phyloP scores from a whole-genome alignment of 37 sponge, comb jelly and placozoan genomes.

The Beroe ovata region DNA sequence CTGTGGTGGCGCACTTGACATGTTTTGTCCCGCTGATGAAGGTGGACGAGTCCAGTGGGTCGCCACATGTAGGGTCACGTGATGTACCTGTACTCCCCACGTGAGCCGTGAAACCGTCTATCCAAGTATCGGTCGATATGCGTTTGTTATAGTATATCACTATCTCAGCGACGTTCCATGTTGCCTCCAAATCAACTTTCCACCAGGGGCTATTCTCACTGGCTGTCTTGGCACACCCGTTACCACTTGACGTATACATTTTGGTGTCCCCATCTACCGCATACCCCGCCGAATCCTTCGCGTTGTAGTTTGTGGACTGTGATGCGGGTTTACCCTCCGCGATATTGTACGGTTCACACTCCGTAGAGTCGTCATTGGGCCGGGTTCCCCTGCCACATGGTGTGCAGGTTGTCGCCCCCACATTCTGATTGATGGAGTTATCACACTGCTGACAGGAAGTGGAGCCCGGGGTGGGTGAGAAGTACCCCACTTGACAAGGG shows the following conservation, averaged over 20 bases:
- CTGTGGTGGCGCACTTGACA: neutral
- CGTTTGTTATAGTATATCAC: neutral
- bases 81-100: constrained; percentile 13
- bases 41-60: neutral
- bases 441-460: constrained; percentile 1
- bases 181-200: constrained; percentile 22
- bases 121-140: neutral
- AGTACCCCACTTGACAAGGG: neutral
- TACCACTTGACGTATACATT: neutral
- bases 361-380: constrained; percentile 6
- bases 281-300: neutral
- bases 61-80: constrained; percentile 17
- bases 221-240: neutral
- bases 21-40: constrained; percentile 8
- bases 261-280: neutral
- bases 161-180: constrained; percentile 1
- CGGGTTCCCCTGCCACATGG: constrained; percentile 33
- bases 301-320: neutral
- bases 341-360: constrained; percentile 29
- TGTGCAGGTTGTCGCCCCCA: constrained; percentile 19
- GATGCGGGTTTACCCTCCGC: neutral
- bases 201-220: constrained; percentile 4
- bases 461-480: neutral
- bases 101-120: neutral
- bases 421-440: constrained; percentile 23